A percentile compares a stretch with the other conserved stretches of the same genome.
Conservation (phyloP, 2,113 vertebrate species). For the Laticauda laticaudata region DNA sequence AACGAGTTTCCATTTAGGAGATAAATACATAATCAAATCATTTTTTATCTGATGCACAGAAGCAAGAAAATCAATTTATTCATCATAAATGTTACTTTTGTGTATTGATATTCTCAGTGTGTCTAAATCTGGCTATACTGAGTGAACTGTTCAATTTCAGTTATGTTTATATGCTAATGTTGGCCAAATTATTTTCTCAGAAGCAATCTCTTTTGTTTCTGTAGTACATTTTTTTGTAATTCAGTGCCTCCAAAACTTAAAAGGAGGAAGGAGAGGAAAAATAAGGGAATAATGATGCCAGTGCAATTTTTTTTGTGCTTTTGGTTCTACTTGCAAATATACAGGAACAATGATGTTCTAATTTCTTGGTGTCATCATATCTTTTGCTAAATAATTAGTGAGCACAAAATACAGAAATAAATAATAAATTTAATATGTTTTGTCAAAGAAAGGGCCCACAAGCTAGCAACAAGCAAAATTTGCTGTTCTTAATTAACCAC, state of each 20-base stretch:
- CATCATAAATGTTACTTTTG: constrained; percentile 47
- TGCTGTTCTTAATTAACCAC: background rate
- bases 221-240: constrained; percentile 22
- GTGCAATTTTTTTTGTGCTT: background rate
- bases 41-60: constrained; percentile 53
- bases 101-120: constrained; percentile 43
- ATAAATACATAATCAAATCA: constrained; percentile 71
- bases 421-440: background rate
- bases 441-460: background rate
- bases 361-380: background rate
- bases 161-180: constrained; percentile 27
- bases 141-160: constrained; percentile 28
- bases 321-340: background rate
- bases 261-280: background rate
- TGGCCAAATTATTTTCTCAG: constrained; percentile 17
- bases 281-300: background rate
- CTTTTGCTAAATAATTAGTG: background rate
- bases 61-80: constrained; percentile 67
- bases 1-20: constrained; percentile 69
- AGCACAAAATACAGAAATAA: background rate
- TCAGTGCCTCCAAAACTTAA: constrained; percentile 4
- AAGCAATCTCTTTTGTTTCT: background rate
- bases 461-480: background rate
- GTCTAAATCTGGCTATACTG: constrained; percentile 43
- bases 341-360: background rate